phyloP scores from a whole-genome alignment of 2,888 invertebrate species.

The Tipula helvola region DNA sequence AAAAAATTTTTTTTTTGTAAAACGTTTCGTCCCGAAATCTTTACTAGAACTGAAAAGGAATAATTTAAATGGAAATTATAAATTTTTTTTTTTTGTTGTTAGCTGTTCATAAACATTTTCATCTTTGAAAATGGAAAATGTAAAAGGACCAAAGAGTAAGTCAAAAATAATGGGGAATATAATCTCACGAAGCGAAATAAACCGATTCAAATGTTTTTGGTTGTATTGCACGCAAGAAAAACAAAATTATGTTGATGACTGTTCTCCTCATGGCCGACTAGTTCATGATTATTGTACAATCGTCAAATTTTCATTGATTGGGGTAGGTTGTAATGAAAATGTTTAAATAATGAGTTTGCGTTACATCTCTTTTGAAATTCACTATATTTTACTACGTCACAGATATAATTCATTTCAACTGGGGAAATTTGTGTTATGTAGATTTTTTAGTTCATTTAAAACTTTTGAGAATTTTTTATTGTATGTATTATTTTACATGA shows the following conservation, averaged over 20 bases:
- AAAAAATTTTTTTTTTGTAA: neutral
- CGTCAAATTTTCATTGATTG: neutral
- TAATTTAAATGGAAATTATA: neutral
- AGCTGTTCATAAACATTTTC: neutral
- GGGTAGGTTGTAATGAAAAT: neutral
- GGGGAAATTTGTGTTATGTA: neutral
- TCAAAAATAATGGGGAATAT: neutral
- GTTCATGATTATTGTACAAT: neutral
- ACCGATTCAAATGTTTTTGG: neutral
- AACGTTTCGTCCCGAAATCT: neutral
- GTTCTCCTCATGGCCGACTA: neutral
- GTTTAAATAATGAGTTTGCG: neutral
- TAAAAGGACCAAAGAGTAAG: neutral
- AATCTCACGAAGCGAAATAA: neutral
- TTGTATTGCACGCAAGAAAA: neutral
- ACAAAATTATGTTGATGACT: neutral
- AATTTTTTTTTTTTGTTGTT: neutral
- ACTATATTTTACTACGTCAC: neutral
- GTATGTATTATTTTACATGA: no score
- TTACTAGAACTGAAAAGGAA: neutral
- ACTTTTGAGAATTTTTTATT: neutral
- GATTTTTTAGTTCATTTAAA: neutral
- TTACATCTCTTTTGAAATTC: neutral
- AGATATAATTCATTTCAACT: neutral
- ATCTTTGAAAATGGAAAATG: neutral